Evolutionary conservation across 1,140 invertebrate species (phyloP).

Genomic region (Belonocnema kinseyi): DNA sequence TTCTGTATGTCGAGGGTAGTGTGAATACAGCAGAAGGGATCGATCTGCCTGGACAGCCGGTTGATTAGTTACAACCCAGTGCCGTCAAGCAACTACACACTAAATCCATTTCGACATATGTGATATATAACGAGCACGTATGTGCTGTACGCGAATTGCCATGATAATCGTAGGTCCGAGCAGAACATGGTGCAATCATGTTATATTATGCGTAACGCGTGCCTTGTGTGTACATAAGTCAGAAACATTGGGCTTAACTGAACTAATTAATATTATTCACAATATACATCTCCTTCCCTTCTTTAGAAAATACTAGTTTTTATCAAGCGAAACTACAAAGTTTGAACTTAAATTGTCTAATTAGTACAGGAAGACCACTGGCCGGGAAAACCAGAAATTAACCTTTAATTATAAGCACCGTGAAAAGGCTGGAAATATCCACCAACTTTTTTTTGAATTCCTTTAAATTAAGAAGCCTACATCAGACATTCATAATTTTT

Average conservation of each 20-base stretch:
- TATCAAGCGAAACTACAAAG: no score
- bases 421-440: no score
- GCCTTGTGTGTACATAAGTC: conserved; percentile 32
- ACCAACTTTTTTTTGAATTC: no score
- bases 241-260: background rate
- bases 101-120: conserved; percentile 37
- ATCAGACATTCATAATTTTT: no score
- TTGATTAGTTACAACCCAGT: conserved; percentile 65
- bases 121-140: conserved; percentile 41
- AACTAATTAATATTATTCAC: conserved; percentile 20
- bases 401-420: no score
- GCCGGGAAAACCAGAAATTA: no score
- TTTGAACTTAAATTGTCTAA: no score
- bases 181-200: conserved; percentile 66
- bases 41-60: conserved; percentile 62
- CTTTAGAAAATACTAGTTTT: no score
- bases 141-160: conserved; percentile 46
- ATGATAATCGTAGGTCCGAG: conserved; percentile 63
- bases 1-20: conserved; percentile 2
- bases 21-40: conserved; percentile 42
- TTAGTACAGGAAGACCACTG: no score
- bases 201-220: conserved; percentile 67
- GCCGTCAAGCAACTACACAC: conserved; percentile 25
- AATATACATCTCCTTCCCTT: no score
- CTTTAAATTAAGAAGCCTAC: no score